These are phyloP conservation scores for Pseudotriccus pelzelni DNA, from an alignment of 2,797 vertebrate genomes.

Conservation along the genomic window DNA sequence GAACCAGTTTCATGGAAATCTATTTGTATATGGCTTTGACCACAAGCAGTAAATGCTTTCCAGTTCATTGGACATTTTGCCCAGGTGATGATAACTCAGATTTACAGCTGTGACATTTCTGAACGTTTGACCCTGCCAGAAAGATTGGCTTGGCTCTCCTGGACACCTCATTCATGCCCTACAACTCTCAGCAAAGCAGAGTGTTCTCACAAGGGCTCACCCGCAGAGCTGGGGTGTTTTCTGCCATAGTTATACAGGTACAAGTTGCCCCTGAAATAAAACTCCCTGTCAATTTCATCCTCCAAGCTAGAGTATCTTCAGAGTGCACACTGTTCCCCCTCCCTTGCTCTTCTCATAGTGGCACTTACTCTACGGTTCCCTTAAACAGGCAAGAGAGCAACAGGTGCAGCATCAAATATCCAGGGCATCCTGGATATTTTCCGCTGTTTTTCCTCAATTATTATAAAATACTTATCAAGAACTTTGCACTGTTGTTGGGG, in stretches of 20 bases:
- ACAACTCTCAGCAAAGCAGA: not conserved
- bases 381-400: conserved; percentile 54
- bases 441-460: not conserved
- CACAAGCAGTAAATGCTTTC: conserved; percentile 45
- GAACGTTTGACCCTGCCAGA: not conserved
- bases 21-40: conserved; percentile 34
- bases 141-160: not conserved
- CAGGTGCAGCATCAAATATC: conserved; percentile 43
- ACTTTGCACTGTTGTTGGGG: not conserved
- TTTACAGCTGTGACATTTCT: conserved; percentile 38
- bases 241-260: not conserved
- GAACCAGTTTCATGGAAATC: conserved; percentile 37
- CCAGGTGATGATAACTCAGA: not conserved
- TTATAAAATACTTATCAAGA: conserved; percentile 48
- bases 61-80: conserved; percentile 17
- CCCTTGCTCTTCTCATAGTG: not conserved
- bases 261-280: not conserved
- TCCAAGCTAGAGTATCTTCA: not conserved
- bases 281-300: not conserved
- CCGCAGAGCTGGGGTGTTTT: not conserved
- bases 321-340: not conserved
- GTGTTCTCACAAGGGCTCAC: not conserved
- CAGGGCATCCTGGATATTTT: conserved; percentile 16
- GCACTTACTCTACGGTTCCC: not conserved
- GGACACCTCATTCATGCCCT: not conserved